Evolutionary conservation across 2,113 vertebrate genomes (phyloP).

Genomic region (Myodes glareolus): DNA sequence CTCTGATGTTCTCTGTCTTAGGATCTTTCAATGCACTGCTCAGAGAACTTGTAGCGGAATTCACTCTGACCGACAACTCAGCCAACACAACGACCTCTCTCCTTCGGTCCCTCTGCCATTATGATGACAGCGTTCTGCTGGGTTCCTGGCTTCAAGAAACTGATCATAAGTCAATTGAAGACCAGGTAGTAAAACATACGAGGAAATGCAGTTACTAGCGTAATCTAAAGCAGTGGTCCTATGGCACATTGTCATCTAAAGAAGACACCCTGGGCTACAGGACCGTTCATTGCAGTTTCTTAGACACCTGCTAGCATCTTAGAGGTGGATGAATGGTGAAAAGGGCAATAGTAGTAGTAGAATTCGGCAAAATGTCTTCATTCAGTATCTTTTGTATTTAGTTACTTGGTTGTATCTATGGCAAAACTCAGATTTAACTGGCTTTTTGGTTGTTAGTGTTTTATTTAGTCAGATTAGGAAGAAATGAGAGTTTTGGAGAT

Average conservation of each 20-base stretch:
- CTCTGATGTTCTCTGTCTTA: conserved; percentile 74
- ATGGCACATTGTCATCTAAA: background rate
- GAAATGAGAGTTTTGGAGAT: background rate
- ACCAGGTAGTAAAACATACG: conserved; percentile 89
- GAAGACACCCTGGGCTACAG: background rate
- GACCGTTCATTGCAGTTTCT: background rate
- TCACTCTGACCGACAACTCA: conserved; percentile 98
- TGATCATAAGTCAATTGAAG: conserved; percentile 98
- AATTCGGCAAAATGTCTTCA: background rate
- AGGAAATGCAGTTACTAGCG: background rate
- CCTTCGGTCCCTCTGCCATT: conserved; percentile 97
- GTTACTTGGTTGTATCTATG: background rate
- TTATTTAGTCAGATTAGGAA: conserved; percentile 2
- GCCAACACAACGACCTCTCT: conserved; percentile 98
- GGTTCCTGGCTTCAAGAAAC: conserved; percentile 99
- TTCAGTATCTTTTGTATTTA: conserved; percentile 28
- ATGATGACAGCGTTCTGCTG: conserved; percentile 98
- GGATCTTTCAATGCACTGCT: conserved; percentile 97
- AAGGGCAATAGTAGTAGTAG: background rate
- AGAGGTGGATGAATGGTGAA: background rate
- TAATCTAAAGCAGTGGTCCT: background rate
- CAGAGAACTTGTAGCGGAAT: conserved; percentile 97
- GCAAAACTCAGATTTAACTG: background rate
- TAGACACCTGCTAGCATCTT: conserved; percentile 1
- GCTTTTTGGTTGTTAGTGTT: background rate